Base-by-base conservation (phyloP, 1,140 invertebrate species). In the Hypothenemus hampei region DNA sequence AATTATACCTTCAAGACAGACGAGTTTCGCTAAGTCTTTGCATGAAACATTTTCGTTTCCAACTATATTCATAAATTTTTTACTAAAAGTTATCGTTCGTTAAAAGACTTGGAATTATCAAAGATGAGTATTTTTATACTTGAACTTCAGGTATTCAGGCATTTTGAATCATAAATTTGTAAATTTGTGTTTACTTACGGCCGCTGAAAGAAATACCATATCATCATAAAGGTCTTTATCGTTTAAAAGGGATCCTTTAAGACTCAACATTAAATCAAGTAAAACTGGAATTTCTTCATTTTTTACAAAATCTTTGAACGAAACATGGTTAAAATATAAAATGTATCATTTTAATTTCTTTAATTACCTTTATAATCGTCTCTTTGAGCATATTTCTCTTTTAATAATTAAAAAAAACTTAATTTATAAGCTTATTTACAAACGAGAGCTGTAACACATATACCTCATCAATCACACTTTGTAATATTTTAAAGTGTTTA, bases 151-250 rank as follows among this genome's bases (percentile, higher is more conserved):
- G 37, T 19, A n/a, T n/a, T n/a, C n/a, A n/a, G n/a, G n/a, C n/a
- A n/a, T n/a, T n/a, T n/a, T n/a, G n/a, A n/a, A n/a, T n/a, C n/a
- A n/a, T n/a, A n/a, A n/a, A n/a, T n/a, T n/a, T n/a, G n/a, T n/a
- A n/a, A n/a, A n/a, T n/a, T n/a, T n/a, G 26, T 11, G 13, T 31
- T 31, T 19, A 40, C 37, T 40, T 20, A 40, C 37, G 21, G 37
- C 37, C n/a, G 13, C 7, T 21, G 37, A 40, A 19, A 40, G 19
- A 21, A 40, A 40, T n/a, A 40, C 18, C 2, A 40, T 4, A 7
- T 40, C 37, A 21, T 40, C 37, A 19, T 4, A 19, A 8, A 40
- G 18, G 20, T 40, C 13, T 16, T 40, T 7, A 18, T 16, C 18
- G 7, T 18, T 8, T n/a, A 40, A 21, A 19, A 40, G 4, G 19